phyloP scores from a whole-genome alignment of 2,113 vertebrate genomes.

The Scophthalmus maximus region DNA sequence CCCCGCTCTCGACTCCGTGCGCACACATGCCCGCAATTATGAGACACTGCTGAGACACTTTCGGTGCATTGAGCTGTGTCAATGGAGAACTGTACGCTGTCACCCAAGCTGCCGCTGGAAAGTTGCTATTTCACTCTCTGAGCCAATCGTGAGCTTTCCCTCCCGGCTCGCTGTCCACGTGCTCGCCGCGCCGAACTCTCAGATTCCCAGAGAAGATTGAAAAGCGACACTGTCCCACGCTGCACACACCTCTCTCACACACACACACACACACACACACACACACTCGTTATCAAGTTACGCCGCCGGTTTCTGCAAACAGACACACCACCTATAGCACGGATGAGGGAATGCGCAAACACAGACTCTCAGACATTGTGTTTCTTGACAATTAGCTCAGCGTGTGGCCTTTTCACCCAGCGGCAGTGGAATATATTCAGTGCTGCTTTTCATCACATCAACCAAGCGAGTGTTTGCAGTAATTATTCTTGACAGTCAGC shows the following conservation, averaged over 20 bases:
- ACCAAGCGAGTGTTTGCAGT: slow-evolving; percentile 38
- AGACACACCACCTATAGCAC: not conserved
- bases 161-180: slow-evolving; percentile 43
- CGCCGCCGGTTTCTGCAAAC: slow-evolving; percentile 53
- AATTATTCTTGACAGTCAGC: slow-evolving; percentile 49
- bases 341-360: slow-evolving; percentile 14
- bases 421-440: slow-evolving; percentile 22
- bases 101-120: slow-evolving; percentile 57
- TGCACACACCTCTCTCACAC: slow-evolving; percentile 51
- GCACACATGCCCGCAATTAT: slow-evolving; percentile 48
- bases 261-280: slow-evolving; percentile 45
- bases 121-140: slow-evolving; percentile 31
- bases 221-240: slow-evolving; percentile 64
- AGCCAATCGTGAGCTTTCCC: slow-evolving; percentile 60
- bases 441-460: slow-evolving; percentile 46
- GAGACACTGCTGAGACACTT: slow-evolving; percentile 24
- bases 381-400: slow-evolving; percentile 36
- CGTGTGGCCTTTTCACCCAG: slow-evolving; percentile 46
- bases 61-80: slow-evolving; percentile 45
- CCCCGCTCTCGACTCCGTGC: slow-evolving; percentile 14
- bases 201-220: slow-evolving; percentile 56
- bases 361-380: slow-evolving; percentile 20
- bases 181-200: slow-evolving; percentile 41
- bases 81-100: slow-evolving; percentile 54
- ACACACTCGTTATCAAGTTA: slow-evolving; percentile 62